Evolutionary conservation across 2,888 invertebrate genomes (phyloP).

Genomic region (Pycnomerus fuliginosus): DNA sequence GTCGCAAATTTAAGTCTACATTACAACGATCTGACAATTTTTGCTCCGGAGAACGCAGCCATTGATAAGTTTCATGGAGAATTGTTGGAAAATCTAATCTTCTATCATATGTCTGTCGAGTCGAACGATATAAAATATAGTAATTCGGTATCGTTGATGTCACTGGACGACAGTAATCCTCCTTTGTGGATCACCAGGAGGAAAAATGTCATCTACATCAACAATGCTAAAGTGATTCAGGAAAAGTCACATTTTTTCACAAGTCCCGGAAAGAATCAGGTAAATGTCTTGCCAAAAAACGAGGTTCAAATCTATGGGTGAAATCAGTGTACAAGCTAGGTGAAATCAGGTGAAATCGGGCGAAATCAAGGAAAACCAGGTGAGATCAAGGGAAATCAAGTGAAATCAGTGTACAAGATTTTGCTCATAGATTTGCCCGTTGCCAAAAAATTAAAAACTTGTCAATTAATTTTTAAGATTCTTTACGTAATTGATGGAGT

Average conservation of each 20-base stretch:
- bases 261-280: conserved; percentile 25
- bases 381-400: too few relatives aligned
- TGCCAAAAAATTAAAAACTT: too few relatives aligned
- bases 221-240: conserved; percentile 78
- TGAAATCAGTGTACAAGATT: too few relatives aligned
- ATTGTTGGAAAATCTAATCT: conserved; percentile 60
- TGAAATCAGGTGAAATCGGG: too few relatives aligned
- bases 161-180: conserved; percentile 68
- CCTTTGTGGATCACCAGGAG: conserved; percentile 78
- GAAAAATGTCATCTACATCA: conserved; percentile 70
- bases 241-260: conserved; percentile 48
- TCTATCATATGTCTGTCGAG: conserved; percentile 51
- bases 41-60: conserved; percentile 83
- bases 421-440: too few relatives aligned
- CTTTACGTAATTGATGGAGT: conserved; percentile 85
- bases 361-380: too few relatives aligned
- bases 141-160: conserved; percentile 31
- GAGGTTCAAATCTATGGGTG: too few relatives aligned
- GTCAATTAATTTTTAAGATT: conserved; percentile 61
- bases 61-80: conserved; percentile 62
- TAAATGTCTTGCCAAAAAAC: too few relatives aligned
- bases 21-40: conserved; percentile 75
- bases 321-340: too few relatives aligned
- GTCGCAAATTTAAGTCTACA: conserved; percentile 67
- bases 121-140: conserved; percentile 66